These are phyloP conservation scores for Pollenia amentaria DNA, from an alignment of 2,888 invertebrate genomes.

Conservation along the genomic window DNA sequence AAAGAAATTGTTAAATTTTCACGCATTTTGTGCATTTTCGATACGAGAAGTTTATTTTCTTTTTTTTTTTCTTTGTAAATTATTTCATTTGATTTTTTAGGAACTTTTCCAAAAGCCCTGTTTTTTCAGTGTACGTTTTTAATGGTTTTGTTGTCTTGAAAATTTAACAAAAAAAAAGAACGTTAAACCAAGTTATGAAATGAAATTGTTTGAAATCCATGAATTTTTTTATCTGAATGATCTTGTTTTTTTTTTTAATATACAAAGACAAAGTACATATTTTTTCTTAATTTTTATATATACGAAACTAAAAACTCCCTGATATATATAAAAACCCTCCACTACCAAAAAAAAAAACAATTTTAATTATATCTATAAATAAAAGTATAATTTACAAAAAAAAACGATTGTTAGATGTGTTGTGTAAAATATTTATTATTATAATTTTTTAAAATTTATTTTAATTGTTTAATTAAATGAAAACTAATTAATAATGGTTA, in stretches of 20 bases:
- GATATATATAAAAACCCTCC: slow-evolving; percentile 57
- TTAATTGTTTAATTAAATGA: slow-evolving; percentile 40
- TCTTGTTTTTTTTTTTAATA: slow-evolving; percentile 40
- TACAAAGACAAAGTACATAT: slow-evolving; percentile 40
- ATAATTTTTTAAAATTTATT: slow-evolving; percentile 43
- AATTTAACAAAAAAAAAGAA: slow-evolving; percentile 69
- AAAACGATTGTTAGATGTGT: slow-evolving; percentile 63
- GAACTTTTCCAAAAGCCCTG: slow-evolving; percentile 53
- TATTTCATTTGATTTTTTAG: slow-evolving; percentile 58
- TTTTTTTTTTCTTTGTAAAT: slow-evolving; percentile 40
- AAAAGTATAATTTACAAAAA: slow-evolving; percentile 21
- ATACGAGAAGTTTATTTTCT: slow-evolving; percentile 62
- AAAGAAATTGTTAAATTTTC: slow-evolving; percentile 72
- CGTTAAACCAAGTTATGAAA: slow-evolving; percentile 66
- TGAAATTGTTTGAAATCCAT: slow-evolving; percentile 69
- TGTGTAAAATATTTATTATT: slow-evolving; percentile 60
- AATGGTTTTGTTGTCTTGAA: slow-evolving; percentile 72
- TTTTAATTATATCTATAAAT: slow-evolving; percentile 61
- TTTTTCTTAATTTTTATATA: slow-evolving; percentile 32
- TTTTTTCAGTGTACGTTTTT: slow-evolving; percentile 70
- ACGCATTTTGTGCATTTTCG: slow-evolving; percentile 75
- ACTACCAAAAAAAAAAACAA: slow-evolving; percentile 49
- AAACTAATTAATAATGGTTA: slow-evolving; percentile 46
- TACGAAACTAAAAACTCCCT: slow-evolving; percentile 38
- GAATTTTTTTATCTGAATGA: slow-evolving; percentile 61